These are phyloP conservation scores for Zosterops japonicus DNA, from an alignment of 2,113 vertebrate genomes.

Conservation along the genomic window DNA sequence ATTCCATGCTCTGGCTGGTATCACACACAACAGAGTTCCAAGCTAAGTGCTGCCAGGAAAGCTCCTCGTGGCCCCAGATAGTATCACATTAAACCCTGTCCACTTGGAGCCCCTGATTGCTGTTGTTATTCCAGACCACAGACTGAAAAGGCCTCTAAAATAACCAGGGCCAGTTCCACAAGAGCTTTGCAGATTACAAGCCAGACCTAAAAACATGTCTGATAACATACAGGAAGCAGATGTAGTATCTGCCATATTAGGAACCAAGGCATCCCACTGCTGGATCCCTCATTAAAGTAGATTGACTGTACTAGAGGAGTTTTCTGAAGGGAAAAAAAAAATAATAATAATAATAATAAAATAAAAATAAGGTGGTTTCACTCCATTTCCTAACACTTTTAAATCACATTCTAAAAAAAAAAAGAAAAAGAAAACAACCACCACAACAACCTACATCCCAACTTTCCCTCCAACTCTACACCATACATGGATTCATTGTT, in stretches of 20 bases:
- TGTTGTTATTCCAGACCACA: not conserved
- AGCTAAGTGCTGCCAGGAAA: not conserved
- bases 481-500: not conserved
- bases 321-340: not conserved
- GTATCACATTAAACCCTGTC: not conserved
- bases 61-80: not conserved
- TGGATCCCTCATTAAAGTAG: not conserved
- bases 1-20: not conserved
- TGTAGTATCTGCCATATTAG: not conserved
- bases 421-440: not conserved
- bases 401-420: not conserved
- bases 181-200: conserved; percentile 6
- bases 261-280: not conserved
- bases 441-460: not conserved
- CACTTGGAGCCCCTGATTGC: not conserved
- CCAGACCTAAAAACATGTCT: not conserved
- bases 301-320: not conserved
- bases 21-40: not conserved
- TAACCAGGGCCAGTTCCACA: not conserved
- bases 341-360: too few relatives aligned
- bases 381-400: not conserved
- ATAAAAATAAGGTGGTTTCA: not conserved
- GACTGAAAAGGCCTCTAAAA: not conserved
- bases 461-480: not conserved
- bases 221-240: not conserved